Evolutionary conservation across 1,140 invertebrate genomes (phyloP).

Genomic region (Zelostemma sp.): DNA sequence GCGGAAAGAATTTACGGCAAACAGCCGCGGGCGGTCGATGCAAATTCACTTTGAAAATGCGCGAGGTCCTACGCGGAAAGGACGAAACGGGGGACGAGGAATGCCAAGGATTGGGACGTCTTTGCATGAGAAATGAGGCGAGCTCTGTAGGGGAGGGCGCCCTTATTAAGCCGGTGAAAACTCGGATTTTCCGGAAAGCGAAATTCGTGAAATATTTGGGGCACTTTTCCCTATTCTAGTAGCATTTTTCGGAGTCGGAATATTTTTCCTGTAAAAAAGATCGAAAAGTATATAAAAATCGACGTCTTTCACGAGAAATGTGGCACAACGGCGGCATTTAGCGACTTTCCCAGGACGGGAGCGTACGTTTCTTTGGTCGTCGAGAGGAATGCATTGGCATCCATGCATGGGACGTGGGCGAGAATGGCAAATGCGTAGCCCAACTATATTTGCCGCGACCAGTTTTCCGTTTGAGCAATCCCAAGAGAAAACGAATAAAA

Average conservation of each 20-base stretch:
- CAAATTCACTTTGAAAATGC: slow-evolving; percentile 29
- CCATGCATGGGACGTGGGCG: slow-evolving; percentile 24
- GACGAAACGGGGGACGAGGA: slow-evolving; percentile 23
- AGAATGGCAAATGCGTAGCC: slow-evolving; percentile 16
- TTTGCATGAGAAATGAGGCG: slow-evolving; percentile 40
- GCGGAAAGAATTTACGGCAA: background rate
- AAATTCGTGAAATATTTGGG: too few relatives aligned
- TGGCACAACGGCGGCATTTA: slow-evolving; percentile 38
- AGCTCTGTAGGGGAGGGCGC: too few relatives aligned
- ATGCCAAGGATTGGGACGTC: slow-evolving; percentile 36
- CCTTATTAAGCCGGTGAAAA: too few relatives aligned
- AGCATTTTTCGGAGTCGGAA: too few relatives aligned
- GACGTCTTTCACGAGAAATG: slow-evolving; percentile 25
- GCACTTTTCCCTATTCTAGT: too few relatives aligned
- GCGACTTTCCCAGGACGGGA: slow-evolving; percentile 32
- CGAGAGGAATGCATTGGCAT: slow-evolving; percentile 23
- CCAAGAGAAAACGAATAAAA: slow-evolving; percentile 1
- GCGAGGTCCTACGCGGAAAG: slow-evolving; percentile 34
- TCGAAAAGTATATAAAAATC: too few relatives aligned
- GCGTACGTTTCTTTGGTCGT: slow-evolving; percentile 15
- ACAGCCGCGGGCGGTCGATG: background rate
- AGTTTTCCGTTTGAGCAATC: slow-evolving; percentile 16
- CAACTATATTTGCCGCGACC: slow-evolving; percentile 36
- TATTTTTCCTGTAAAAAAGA: too few relatives aligned
- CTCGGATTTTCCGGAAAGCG: too few relatives aligned